Percentiles rank a stretch among this genome's conserved stretches.
These are phyloP conservation scores for Hippolais icterina DNA, from an alignment of 2,113 vertebrate species.

Conservation along the genomic window DNA sequence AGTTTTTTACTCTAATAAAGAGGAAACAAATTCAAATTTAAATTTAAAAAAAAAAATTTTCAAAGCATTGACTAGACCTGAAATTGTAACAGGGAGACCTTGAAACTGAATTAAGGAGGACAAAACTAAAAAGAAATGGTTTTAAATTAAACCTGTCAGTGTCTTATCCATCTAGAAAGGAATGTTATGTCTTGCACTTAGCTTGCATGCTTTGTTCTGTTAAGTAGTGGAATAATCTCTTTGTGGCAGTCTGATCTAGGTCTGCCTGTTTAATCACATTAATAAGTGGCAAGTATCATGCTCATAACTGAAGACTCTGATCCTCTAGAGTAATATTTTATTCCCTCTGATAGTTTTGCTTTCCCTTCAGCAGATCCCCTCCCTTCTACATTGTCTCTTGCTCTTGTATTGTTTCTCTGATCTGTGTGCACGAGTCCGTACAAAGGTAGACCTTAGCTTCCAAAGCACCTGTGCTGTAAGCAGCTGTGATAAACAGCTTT, in stretches of 20 bases:
- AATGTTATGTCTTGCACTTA: background rate
- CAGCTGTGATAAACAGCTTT: background rate
- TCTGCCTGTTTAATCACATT: conserved; percentile 23
- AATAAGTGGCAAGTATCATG: conserved; percentile 38
- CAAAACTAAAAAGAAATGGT: background rate
- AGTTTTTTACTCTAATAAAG: background rate
- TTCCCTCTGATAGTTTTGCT: background rate
- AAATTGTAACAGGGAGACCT: background rate
- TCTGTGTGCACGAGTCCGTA: background rate
- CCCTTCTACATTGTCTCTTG: background rate
- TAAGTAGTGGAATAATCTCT: conserved; percentile 16
- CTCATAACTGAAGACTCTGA: conserved; percentile 21
- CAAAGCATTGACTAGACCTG: background rate
- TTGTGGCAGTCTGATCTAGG: background rate
- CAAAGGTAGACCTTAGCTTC: background rate
- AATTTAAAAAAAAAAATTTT: background rate
- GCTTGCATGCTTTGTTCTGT: conserved; percentile 23
- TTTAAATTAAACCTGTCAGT: background rate
- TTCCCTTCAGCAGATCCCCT: background rate
- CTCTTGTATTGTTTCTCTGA: background rate
- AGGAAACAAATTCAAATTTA: background rate
- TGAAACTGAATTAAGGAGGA: background rate
- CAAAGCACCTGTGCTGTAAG: background rate
- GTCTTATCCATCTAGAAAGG: background rate
- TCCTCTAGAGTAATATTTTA: conserved; percentile 36